Evolutionary conservation across 2,888 invertebrate species (phyloP), one percentile per base, ranked within the genome.

Genomic region (Drosophila mimetica): DNA sequence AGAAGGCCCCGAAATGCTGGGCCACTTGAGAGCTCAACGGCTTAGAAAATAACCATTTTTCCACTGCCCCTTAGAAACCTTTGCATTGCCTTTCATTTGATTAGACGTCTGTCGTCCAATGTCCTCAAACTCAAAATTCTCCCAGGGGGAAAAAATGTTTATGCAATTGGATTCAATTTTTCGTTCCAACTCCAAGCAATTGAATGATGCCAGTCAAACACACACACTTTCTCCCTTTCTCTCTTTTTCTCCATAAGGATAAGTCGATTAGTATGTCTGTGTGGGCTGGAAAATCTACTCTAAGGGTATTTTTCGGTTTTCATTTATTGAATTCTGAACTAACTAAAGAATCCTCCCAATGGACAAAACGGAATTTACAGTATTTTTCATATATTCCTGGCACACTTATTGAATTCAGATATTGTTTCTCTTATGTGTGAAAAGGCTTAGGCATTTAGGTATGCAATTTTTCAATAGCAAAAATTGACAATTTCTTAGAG

Each of bases 161-260:
- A 77, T 81, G 76, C 87, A 84, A 73, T 86, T 77, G 54, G 53
- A 77, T 77, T 83, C 71, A 80, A 83, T 81, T 86, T 86, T 77
- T 61, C 71, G 44, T 65, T 67, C 64, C 69, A 39, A 63, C 52
- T 76, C 60, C 58, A 44, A 64, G 55, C 61, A 63, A 71, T 77
- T 77, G 57, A 64, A 63, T 57, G 55, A 71, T 58, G 65, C 60
- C 59, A 46, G 46, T 14, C 57, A 14, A 36, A 48, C 57, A 30
- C 42, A 25, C 39, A 25, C 30, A 30, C 20, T 39, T 50, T 32
- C 39, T n/a, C 22, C 13, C 14, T 32, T 25, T 51, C 42, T n/a
- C 22, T 3, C 28, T 53, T 18, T 50, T 25, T 20, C 53, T 48
- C 36, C 34, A 54, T 34, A 72, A 51, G 51, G 65, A 70, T 70